Conservation (phyloP, 2,888 invertebrate species). For the Limnephilus rhombicus region DNA sequence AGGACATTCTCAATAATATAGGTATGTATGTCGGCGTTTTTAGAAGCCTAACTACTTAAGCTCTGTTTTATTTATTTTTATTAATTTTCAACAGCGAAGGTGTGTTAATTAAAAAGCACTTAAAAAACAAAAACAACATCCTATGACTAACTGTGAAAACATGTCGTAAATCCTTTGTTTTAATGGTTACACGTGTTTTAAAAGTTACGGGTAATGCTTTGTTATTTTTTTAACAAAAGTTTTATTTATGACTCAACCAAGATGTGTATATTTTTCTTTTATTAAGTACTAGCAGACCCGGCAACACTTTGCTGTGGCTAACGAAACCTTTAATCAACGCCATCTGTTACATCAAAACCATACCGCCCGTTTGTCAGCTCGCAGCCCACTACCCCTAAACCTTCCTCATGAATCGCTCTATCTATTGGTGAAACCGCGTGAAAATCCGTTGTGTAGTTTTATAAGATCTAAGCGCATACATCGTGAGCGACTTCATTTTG, state of each 20-base stretch:
- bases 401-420: no score
- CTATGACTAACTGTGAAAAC: neutral
- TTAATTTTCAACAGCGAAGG: neutral
- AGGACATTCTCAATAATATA: neutral
- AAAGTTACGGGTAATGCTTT: neutral
- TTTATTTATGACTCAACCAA: neutral
- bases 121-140: neutral
- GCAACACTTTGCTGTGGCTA: no score
- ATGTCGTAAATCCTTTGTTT: neutral
- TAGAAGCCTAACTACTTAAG: neutral
- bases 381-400: no score
- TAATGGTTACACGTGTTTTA: neutral
- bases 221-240: neutral
- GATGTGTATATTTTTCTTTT: no score
- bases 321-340: no score
- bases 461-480: no score
- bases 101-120: conserved; percentile 34
- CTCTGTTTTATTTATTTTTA: conserved; percentile 3
- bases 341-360: no score
- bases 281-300: no score
- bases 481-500: no score
- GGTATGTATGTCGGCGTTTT: neutral
- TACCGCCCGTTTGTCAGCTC: no score
- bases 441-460: no score
- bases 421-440: no score